phyloP scores from a whole-genome alignment of 2,888 invertebrate species.

The Protonemura montana region DNA sequence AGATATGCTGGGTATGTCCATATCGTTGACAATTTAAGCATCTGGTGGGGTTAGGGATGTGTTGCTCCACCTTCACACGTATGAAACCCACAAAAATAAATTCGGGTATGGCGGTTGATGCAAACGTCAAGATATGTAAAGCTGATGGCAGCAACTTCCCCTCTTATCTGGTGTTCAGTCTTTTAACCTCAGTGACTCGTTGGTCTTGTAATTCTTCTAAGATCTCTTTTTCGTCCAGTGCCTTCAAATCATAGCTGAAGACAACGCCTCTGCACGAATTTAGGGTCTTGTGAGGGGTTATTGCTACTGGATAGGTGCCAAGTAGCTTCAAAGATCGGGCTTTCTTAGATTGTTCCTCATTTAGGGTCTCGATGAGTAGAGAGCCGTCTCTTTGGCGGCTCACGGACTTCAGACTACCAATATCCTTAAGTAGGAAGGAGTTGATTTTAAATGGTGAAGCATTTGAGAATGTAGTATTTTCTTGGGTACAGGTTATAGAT shows the following conservation, averaged over 20 bases:
- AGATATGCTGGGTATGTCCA: neutral
- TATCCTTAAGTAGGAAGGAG: neutral
- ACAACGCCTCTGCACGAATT: neutral
- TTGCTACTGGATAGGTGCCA: neutral
- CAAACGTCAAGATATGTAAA: neutral
- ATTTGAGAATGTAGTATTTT: neutral
- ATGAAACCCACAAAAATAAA: conserved; percentile 10
- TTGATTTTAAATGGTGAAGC: neutral
- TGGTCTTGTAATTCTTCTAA: neutral
- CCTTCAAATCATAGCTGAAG: neutral
- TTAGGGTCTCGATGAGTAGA: neutral
- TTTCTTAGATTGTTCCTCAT: neutral
- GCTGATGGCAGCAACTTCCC: neutral
- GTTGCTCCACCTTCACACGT: neutral
- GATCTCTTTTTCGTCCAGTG: neutral
- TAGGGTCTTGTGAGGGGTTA: neutral
- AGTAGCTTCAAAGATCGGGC: neutral
- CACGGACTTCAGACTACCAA: neutral
- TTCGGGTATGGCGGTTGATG: neutral
- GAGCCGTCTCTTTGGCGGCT: neutral
- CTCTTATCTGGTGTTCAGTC: neutral
- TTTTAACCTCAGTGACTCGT: neutral
- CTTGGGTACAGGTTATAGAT: too few species aligned
- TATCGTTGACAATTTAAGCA: neutral
- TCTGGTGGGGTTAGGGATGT: conserved; percentile 23